Evolutionary conservation across 1,140 invertebrate genomes (phyloP).

Genomic region (Chlorops oryzae): DNA sequence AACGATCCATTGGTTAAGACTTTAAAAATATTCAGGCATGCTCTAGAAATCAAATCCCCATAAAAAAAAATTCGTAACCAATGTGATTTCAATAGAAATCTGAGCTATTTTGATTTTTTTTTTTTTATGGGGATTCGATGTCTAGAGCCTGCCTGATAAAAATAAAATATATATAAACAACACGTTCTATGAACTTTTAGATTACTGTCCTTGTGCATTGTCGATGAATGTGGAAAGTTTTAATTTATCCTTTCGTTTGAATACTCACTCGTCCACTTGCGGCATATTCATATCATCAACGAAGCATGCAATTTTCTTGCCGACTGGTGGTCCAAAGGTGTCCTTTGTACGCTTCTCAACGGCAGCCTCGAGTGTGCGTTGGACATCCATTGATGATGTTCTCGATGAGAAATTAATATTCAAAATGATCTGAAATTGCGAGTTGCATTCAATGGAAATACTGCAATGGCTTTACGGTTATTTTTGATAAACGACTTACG

Average conservation of each 20-base stretch:
- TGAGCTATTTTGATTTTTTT: no score
- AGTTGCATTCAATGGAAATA: background rate
- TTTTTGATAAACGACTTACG: constrained; percentile 50
- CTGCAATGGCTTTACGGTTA: background rate
- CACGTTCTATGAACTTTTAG: no score
- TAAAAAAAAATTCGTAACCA: no score
- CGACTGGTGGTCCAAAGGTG: constrained; percentile 77
- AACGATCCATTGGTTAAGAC: no score
- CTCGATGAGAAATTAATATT: constrained; percentile 86
- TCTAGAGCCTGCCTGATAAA: no score
- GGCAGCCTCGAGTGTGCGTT: constrained; percentile 75
- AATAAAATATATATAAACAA: no score
- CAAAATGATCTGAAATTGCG: constrained; percentile 55
- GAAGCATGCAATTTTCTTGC: constrained; percentile 80
- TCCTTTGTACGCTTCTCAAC: constrained; percentile 86
- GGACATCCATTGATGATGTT: constrained; percentile 82
- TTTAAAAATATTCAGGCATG: no score
- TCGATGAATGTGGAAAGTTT: no score
- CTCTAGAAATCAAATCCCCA: no score
- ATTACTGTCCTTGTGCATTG: no score
- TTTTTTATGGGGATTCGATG: no score
- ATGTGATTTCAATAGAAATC: no score
- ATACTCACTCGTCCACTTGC: constrained; percentile 56
- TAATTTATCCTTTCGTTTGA: constrained; percentile 3
- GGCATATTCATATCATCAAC: constrained; percentile 95